phyloP scores from a whole-genome alignment of 1,140 invertebrate genomes.

The Atta colombica region DNA sequence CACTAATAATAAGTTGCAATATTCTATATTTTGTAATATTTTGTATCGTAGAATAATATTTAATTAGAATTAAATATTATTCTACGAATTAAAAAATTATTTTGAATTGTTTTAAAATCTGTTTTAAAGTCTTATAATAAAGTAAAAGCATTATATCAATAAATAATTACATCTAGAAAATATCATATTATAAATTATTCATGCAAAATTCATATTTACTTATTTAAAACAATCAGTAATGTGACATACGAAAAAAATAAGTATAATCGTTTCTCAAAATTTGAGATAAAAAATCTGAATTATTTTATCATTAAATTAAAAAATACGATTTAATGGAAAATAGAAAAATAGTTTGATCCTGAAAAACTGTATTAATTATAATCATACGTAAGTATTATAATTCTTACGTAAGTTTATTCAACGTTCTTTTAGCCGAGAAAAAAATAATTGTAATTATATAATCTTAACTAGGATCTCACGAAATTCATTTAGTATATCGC shows the following conservation, averaged over 20 bases:
- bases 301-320: constrained; percentile 1
- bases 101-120: background rate
- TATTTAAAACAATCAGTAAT: background rate
- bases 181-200: background rate
- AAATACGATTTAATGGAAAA: background rate
- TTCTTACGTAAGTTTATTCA: background rate
- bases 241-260: background rate
- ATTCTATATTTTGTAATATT: background rate
- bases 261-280: background rate
- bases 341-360: background rate
- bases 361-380: background rate
- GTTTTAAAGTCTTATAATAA: background rate
- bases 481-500: background rate
- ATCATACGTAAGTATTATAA: no score
- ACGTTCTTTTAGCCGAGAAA: background rate
- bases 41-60: no score
- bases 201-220: background rate
- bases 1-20: background rate
- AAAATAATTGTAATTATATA: background rate
- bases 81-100: background rate
- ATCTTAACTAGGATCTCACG: background rate
- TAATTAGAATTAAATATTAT: background rate
- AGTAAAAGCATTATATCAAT: background rate
- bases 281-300: background rate
- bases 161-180: background rate